Evolutionary conservation across 2,888 invertebrate genomes (phyloP), one percentile per base, ranked within the genome.

Genomic region (Pachycephus smyrnensis): DNA sequence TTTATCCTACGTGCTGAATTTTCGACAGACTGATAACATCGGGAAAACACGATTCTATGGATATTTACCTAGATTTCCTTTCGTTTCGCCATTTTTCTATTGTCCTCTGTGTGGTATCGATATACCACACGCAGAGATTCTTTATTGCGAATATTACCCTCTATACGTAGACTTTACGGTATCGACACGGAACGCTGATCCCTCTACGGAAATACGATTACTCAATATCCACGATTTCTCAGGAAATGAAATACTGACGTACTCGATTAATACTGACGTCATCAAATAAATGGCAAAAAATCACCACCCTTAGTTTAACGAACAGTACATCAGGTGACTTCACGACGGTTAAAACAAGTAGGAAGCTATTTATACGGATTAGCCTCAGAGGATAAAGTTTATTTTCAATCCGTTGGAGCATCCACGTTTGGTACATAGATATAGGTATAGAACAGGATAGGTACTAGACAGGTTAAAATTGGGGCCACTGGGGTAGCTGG

Each of bases 361-460:
- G 82, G 79, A 69, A 75, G 83, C 87, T 84, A 86, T 87, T 87
- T 83, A 84, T 87, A 87, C 83, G 83, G 81, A 86, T 88, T 88
- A 88, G 81, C 77, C 80, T 77, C 81, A 81, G 81, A 55, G 69
- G 84, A 86, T 85, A 82, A 84, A 85, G 86, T 87, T 87, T 87
- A 87, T 87, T 86, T 88, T 88, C 88, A 86, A 87, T 87, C 84
- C 86, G 76, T 68, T 71, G 73, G 75, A 78, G 79, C 83, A 86
- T 87, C 84, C 84, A 86, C 71, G 33, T 55, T 55, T 23, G 55
- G 23, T 23, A 55, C 2, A 23, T 9, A 23, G 55, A 0, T 55
- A 55, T 55, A 55, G 55, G 9, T 55, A 55, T 55, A 55, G 23
- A 23, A 23, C 9, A 23, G 23, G 9, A 6, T 55, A 9, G 55